phyloP scores from a whole-genome alignment of 1,140 invertebrate genomes.

The Drosophila pachea region DNA sequence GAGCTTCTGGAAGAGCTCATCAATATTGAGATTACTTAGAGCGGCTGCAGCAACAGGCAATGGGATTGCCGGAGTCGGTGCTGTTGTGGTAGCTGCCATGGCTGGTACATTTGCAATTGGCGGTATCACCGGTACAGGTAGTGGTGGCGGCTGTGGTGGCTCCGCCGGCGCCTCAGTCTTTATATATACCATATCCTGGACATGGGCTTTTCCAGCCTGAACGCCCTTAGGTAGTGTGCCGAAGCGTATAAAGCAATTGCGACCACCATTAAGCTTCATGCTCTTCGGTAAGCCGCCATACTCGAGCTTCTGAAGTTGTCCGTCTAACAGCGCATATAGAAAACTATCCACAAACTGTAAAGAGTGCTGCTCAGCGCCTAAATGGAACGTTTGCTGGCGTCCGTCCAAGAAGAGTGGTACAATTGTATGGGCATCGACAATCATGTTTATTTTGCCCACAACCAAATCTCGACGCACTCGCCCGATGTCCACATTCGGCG shows the following conservation, averaged over 20 bases:
- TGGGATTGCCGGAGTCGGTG: constrained; percentile 24
- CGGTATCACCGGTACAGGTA: constrained; percentile 37
- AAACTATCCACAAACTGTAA: constrained; percentile 89
- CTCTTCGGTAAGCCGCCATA: constrained; percentile 96
- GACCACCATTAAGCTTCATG: constrained; percentile 87
- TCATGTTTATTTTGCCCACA: constrained; percentile 89
- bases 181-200: constrained; percentile 83
- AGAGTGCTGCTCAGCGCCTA: constrained; percentile 87
- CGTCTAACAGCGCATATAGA: constrained; percentile 89
- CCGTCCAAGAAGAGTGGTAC: constrained; percentile 92
- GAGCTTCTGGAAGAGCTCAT: constrained; percentile 90
- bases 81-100: background rate
- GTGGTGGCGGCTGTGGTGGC: constrained; percentile 55
- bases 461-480: constrained; percentile 86
- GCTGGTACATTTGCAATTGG: background rate
- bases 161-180: constrained; percentile 76
- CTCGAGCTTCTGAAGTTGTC: constrained; percentile 88
- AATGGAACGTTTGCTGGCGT: constrained; percentile 88
- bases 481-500: constrained; percentile 91
- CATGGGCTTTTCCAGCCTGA: constrained; percentile 84
- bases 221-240: constrained; percentile 88
- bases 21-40: constrained; percentile 84
- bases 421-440: constrained; percentile 88
- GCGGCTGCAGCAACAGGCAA: constrained; percentile 53
- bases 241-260: constrained; percentile 91